Percentiles rank a stretch among this genome's conserved stretches.
Evolutionary conservation across 1,140 invertebrate genomes (phyloP).

Genomic region (Pygmarrhopalites habei): DNA sequence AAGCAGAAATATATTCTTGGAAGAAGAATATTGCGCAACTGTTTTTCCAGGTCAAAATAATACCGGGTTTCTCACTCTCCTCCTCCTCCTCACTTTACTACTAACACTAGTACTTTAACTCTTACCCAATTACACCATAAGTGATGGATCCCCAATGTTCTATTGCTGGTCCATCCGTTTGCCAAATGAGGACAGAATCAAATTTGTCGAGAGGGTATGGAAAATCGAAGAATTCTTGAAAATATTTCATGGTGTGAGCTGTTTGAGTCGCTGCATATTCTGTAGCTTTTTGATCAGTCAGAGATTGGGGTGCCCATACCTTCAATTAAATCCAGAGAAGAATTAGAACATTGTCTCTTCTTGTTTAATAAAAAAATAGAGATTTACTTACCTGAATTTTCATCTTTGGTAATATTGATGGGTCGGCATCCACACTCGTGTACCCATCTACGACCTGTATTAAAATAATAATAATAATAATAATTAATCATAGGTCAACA

Average conservation of each 20-base stretch:
- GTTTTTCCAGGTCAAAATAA: too few relatives aligned
- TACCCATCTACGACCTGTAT: background rate
- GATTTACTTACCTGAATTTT: background rate
- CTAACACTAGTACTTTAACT: too few relatives aligned
- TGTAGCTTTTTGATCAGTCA: background rate
- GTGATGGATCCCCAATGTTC: conserved; percentile 3
- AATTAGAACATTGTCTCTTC: background rate
- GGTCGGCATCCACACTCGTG: background rate
- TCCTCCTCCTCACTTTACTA: too few relatives aligned
- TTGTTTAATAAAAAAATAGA: background rate
- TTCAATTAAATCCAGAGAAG: background rate
- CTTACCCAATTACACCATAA: too few relatives aligned
- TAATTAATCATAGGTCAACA: too few relatives aligned
- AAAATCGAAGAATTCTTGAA: conserved; percentile 1
- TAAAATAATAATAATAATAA: too few relatives aligned
- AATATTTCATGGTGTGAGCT: background rate
- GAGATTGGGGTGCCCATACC: background rate
- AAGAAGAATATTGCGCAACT: too few relatives aligned
- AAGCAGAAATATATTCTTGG: too few relatives aligned
- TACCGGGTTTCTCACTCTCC: too few relatives aligned
- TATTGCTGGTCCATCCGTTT: background rate
- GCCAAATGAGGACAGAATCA: background rate
- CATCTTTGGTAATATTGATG: background rate
- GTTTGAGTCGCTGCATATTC: background rate
- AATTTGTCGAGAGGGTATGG: background rate